A percentile compares a stretch with the other conserved stretches of the same genome.
Conservation (phyloP, 2,113 vertebrate genomes). For the Chionis minor region DNA sequence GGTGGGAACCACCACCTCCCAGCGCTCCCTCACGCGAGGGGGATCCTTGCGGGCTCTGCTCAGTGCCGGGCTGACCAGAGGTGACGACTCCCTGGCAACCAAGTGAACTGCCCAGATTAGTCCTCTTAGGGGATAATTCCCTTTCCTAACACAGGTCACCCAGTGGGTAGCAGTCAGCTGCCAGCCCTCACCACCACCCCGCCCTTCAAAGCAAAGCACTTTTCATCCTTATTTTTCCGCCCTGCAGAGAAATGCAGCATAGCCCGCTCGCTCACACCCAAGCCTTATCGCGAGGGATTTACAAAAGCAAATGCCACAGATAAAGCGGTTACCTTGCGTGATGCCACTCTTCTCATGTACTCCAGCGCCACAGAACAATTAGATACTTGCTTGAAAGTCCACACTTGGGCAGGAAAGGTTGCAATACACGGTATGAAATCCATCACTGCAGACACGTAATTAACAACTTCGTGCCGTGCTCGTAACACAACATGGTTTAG, state of each 20-base stretch:
- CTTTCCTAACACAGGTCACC: background rate
- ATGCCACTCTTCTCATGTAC: background rate
- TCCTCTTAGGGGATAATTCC: background rate
- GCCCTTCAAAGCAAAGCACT: background rate
- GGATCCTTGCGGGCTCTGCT: no score
- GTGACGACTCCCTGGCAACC: background rate
- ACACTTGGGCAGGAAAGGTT: background rate
- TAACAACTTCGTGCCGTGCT: background rate
- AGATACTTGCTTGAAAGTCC: background rate
- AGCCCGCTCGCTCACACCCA: background rate
- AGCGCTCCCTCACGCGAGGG: background rate
- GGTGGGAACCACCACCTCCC: accelerated
- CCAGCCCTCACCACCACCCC: background rate
- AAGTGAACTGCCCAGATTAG: background rate
- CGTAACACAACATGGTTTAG: background rate
- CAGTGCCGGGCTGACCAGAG: background rate
- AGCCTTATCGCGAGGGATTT: accelerated
- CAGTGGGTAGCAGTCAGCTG: background rate
- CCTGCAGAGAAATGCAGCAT: background rate
- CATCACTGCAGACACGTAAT: background rate
- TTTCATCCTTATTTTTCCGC: background rate
- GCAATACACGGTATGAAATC: background rate
- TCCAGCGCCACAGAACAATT: background rate
- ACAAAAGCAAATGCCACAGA: background rate
- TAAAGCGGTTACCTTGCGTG: background rate